Base-by-base conservation (phyloP, 2,797 vertebrate genomes). In the Momotus momota region DNA sequence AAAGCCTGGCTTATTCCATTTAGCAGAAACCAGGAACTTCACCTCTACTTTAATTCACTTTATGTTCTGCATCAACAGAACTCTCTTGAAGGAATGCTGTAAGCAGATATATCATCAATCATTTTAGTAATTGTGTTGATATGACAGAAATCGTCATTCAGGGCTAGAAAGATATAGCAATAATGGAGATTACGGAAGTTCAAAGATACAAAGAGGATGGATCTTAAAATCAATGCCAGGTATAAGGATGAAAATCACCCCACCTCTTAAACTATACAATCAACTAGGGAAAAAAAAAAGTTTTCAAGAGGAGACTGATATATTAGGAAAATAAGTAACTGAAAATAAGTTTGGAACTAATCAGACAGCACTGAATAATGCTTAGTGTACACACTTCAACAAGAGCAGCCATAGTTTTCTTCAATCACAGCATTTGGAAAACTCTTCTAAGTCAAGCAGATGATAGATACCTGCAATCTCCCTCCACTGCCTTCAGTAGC, bases 31-130 rank as follows among this genome's bases (percentile, higher is more conserved):
- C 43, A 55, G 31, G 82, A 38, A 80, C 67, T 66, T 80, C 41
- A 52, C 35, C 33, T 80, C n/a, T 31, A 85, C 10, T 41, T 88
- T 70, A 87, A 82, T 38, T 11, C 14, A 31, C 12, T 61, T 79
- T 77, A 62, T n/a, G 20, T 46, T 27, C 35, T 58, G 77, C 71
- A 84, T 87, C 54, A 96, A 91, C 38, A 66, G 26, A 85, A 62
- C 73, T 93, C 70, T 93, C 61, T 81, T 90, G 81, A 91, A 72
- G 87, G 71, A 94, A 86, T 69, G 38, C 45, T 86, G 72, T 25
- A 77, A 77, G 79, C 45, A 87, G 66, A 81, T 64, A 84, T 7
- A 45, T 3, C 31, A 22, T 64, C 26, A 74, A 84, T 54, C 1
- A 2, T 51, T 87, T 87, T 10, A 82, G 27, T 49, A 64, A 73